Evolutionary conservation across 2,888 invertebrate genomes (phyloP), one percentile per base, ranked within the genome.

Genomic region (Isotomurus palustris): DNA sequence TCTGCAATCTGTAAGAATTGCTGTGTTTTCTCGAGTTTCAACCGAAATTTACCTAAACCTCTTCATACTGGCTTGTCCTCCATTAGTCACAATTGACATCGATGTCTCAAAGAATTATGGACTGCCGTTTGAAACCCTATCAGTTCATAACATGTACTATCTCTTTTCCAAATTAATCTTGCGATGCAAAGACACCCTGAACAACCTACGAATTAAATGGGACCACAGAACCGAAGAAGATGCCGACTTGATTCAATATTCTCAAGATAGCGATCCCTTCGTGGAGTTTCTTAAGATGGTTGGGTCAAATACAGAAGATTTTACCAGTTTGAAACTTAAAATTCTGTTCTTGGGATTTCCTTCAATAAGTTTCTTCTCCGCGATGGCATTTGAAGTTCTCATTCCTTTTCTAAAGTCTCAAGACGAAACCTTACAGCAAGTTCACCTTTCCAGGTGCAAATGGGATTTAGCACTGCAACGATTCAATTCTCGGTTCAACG

Each of bases 141-240:
- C 10, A 21, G 6, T 35, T 21, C n/a, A 29, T 3, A 19, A 32
- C 8, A 17, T 49, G 17, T 32, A 35, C 12, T 5, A 32, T 4
- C 10, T 21, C 3, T 3, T 49, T 14, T 17, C 36, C 2, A 49
- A 49, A 17, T 3, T 49, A 3, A 21, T 35, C 12, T 4, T 17
- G 10, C 19, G 21, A 3, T 35, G 19, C 17, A 2, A 19, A 32
- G 22, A 8, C 3, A 49, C 49, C 5, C 21, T 49, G 36, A 12
- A 35, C 17, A 35, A 35, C 22, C 28, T 49, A 12, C 12, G 49
- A 8, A 32, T 49, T 6, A 35, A 49, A 49, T 49, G 49, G 49
- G 19, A 32, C 24, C 35, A 49, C 21, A 5, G 49, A 14, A 12
- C 28, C 10, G 48, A 47, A 19, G 27, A 8, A n/a, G 29, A 47